Conservation (phyloP, 1,140 invertebrate species). For the Pomacea maculata region DNA sequence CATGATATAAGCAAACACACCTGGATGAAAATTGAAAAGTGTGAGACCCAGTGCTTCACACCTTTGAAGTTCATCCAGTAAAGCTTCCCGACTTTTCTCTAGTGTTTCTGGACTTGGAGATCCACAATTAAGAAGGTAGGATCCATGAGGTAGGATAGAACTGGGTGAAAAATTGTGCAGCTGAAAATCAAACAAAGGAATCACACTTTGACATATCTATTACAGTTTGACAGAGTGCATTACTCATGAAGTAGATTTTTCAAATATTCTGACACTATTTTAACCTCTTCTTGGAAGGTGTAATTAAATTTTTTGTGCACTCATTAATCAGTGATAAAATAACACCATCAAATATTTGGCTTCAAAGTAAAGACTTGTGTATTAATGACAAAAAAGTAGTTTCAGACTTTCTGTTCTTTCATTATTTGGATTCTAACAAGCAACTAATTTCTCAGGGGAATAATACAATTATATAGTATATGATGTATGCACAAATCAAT, state of each 20-base stretch:
- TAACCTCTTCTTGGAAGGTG: too few relatives aligned
- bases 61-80: constrained; percentile 68
- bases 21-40: constrained; percentile 71
- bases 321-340: too few relatives aligned
- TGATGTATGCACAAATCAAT: not conserved
- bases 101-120: constrained; percentile 65
- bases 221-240: not conserved
- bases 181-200: constrained; percentile 29
- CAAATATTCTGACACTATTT: too few relatives aligned
- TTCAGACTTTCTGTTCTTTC: too few relatives aligned
- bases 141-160: constrained; percentile 67
- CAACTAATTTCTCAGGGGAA: not conserved
- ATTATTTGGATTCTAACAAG: too few relatives aligned
- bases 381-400: too few relatives aligned
- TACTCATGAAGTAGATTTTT: too few relatives aligned
- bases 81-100: constrained; percentile 64
- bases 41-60: constrained; percentile 68
- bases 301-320: too few relatives aligned
- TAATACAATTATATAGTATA: not conserved
- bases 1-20: constrained; percentile 41
- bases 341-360: too few relatives aligned
- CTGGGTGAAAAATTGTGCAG: constrained; percentile 48
- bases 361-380: too few relatives aligned
- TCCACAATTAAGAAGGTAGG: constrained; percentile 70
- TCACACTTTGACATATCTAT: too few relatives aligned